phyloP scores from a whole-genome alignment of 2,797 vertebrate species.

The Cyclopterus lumpus region DNA sequence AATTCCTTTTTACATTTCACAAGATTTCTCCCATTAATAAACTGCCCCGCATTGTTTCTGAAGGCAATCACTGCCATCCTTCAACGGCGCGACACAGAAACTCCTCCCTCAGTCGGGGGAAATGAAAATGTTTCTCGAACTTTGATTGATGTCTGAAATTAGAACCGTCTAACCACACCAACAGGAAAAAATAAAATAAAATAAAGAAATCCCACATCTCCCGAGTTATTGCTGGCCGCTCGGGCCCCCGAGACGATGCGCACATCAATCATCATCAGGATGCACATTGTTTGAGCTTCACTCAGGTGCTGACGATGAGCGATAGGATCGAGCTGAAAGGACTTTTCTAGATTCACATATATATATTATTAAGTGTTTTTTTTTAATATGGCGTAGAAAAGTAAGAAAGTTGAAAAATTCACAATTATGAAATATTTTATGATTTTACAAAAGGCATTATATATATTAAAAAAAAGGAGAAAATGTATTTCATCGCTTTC shows the following conservation, averaged over 20 bases:
- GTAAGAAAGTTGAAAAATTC: conserved; percentile 3
- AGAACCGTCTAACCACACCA: conserved; percentile 8
- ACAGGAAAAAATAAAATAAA: too few relatives aligned
- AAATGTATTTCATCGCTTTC: conserved; percentile 1
- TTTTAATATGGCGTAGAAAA: background rate
- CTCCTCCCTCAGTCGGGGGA: conserved; percentile 5
- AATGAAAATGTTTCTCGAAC: conserved; percentile 11
- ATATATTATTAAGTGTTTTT: conserved; percentile 8
- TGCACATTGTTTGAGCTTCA: conserved; percentile 46
- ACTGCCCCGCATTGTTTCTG: conserved; percentile 22
- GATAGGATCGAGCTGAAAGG: conserved; percentile 17
- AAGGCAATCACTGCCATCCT: conserved; percentile 37
- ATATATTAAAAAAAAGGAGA: conserved; percentile 1
- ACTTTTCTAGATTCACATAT: conserved; percentile 17
- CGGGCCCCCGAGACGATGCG: conserved; percentile 15
- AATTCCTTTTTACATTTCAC: conserved; percentile 16
- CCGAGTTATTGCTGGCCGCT: conserved; percentile 41
- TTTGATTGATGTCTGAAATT: conserved; percentile 57
- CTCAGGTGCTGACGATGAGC: conserved; percentile 49
- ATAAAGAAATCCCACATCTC: conserved; percentile 5
- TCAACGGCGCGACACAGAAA: conserved; percentile 27
- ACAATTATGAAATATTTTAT: background rate
- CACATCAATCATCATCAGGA: conserved; percentile 46
- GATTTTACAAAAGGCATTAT: conserved; percentile 9
- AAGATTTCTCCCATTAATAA: conserved; percentile 27